A percentile compares a stretch with the other conserved stretches of the same genome.
Conservation (phyloP, 2,113 vertebrate genomes). For the Dicaeum eximium region DNA sequence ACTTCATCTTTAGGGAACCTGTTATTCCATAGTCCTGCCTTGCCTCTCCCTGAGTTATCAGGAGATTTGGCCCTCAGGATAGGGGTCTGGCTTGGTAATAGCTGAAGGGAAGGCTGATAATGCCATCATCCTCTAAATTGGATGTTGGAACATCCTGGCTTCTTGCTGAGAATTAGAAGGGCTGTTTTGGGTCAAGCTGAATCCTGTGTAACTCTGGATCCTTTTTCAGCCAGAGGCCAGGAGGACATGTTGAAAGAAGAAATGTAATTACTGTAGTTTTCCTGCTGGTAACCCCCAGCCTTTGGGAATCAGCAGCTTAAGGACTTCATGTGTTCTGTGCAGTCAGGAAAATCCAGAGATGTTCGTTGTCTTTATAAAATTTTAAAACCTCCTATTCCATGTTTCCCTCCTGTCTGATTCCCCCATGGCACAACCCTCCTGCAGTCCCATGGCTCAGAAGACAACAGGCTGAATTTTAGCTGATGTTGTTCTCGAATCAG, state of each 20-base stretch:
- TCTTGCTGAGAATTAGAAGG: neutral
- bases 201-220: neutral
- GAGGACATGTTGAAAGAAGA: neutral
- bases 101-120: neutral
- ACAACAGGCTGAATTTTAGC: neutral
- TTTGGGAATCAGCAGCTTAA: neutral
- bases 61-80: neutral
- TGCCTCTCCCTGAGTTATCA: neutral
- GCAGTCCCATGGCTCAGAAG: neutral
- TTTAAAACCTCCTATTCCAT: neutral
- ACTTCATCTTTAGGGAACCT: neutral
- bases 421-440: neutral
- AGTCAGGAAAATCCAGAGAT: neutral
- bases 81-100: neutral
- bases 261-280: neutral
- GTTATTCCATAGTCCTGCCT: neutral
- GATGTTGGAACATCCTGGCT: neutral
- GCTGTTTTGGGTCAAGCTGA: neutral
- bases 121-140: neutral
- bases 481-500: neutral
- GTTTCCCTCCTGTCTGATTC: neutral
- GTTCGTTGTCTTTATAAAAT: neutral
- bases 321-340: neutral
- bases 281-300: neutral
- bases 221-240: neutral